phyloP scores from a whole-genome alignment of 1,140 invertebrate species.

The Cardiocondyla obscurior region DNA sequence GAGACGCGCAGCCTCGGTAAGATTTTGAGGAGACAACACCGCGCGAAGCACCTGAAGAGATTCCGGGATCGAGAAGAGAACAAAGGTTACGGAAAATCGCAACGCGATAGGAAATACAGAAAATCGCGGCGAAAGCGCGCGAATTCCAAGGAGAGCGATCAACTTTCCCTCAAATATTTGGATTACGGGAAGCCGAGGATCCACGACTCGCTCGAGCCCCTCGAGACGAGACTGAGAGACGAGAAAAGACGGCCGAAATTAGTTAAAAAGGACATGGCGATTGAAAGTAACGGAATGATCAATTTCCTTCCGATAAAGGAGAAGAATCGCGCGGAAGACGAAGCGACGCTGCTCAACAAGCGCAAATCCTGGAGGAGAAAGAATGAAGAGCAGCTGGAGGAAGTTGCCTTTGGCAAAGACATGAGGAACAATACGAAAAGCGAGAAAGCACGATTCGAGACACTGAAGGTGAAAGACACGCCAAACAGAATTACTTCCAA shows the following conservation, averaged over 20 bases:
- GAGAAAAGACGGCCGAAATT: background rate
- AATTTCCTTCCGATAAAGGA: conserved; percentile 60
- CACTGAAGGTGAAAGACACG: conserved; percentile 57
- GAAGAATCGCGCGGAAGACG: conserved; percentile 64
- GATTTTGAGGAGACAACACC: background rate
- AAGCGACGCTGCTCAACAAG: conserved; percentile 69
- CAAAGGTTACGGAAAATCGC: conserved; percentile 25
- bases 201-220: conserved; percentile 43
- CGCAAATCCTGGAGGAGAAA: conserved; percentile 67
- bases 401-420: conserved; percentile 72
- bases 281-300: background rate
- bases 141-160: conserved; percentile 37
- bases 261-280: background rate
- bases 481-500: background rate
- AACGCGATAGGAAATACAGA: conserved; percentile 14
- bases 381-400: conserved; percentile 68
- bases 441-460: conserved; percentile 60
- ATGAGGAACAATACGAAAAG: conserved; percentile 56
- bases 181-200: conserved; percentile 66
- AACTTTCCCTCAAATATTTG: conserved; percentile 47
- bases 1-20: conserved; percentile 33
- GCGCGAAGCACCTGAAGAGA: background rate
- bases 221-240: background rate
- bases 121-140: conserved; percentile 61
- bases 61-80: conserved; percentile 2